Percentiles rank a stretch among this genome's conserved stretches.
Evolutionary conservation across 2,797 vertebrate species (phyloP).

Genomic region (Delichon dasypus): DNA sequence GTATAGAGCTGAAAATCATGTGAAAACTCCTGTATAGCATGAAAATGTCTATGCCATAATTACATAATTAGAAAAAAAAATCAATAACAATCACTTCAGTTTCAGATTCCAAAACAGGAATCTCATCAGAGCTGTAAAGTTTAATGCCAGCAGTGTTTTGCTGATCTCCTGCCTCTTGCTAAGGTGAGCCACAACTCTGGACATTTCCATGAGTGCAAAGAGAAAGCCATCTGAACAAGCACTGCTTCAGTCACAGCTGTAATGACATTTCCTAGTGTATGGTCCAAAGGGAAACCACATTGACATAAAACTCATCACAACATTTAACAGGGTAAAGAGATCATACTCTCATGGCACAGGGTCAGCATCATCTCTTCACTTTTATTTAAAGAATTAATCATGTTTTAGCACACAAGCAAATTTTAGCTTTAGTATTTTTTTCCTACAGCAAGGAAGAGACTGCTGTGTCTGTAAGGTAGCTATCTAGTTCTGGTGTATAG

Average conservation of each 20-base stretch:
- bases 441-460: background rate
- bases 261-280: background rate
- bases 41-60: background rate
- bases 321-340: background rate
- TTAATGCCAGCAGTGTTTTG: background rate
- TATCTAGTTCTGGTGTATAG: background rate
- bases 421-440: background rate
- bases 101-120: background rate
- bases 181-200: background rate
- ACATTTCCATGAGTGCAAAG: background rate
- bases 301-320: background rate
- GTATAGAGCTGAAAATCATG: background rate
- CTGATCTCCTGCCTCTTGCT: background rate
- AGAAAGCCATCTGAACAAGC: background rate
- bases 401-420: background rate
- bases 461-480: background rate
- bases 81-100: background rate
- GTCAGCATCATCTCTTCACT: background rate
- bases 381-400: background rate
- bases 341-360: background rate
- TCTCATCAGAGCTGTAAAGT: background rate
- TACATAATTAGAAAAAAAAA: background rate
- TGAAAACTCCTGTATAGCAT: background rate
- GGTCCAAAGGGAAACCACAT: background rate
- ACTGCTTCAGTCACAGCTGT: background rate